Percentiles rank a stretch among this genome's conserved stretches.
These are phyloP conservation scores for Troides aeacus DNA, from an alignment of 2,888 invertebrate genomes.

Conservation along the genomic window DNA sequence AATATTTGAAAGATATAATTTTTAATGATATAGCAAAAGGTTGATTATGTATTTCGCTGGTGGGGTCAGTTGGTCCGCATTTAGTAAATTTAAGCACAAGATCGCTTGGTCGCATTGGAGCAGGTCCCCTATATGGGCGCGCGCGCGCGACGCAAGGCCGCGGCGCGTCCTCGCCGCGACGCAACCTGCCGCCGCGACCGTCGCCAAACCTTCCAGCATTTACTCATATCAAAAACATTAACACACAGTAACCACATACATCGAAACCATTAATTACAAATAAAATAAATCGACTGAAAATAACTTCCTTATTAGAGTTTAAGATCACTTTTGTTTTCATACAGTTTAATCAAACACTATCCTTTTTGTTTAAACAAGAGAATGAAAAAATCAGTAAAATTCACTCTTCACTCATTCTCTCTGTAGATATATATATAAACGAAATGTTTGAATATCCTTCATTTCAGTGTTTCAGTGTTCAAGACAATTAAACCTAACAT, in stretches of 20 bases:
- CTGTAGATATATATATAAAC: too few relatives aligned
- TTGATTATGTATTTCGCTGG: neutral
- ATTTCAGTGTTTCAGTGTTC: too few relatives aligned
- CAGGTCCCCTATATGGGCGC: slow-evolving; percentile 53
- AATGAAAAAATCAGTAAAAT: too few relatives aligned
- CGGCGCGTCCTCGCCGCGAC: slow-evolving; percentile 42
- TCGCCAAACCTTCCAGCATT: neutral
- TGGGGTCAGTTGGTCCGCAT: slow-evolving; percentile 18
- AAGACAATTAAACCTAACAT: too few relatives aligned
- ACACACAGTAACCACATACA: neutral
- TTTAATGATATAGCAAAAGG: neutral
- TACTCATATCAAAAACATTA: neutral
- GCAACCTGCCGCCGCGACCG: slow-evolving; percentile 15
- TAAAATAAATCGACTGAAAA: too few relatives aligned
- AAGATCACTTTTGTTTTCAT: too few relatives aligned
- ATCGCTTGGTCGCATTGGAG: slow-evolving; percentile 5
- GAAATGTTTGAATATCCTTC: too few relatives aligned
- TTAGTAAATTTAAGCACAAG: slow-evolving; percentile 23
- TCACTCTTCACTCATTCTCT: too few relatives aligned
- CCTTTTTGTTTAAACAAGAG: too few relatives aligned
- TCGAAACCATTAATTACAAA: too few relatives aligned
- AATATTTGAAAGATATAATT: neutral
- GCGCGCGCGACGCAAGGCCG: slow-evolving; percentile 57
- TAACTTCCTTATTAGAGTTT: too few relatives aligned
- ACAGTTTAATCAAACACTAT: too few relatives aligned